Base-by-base conservation (phyloP, 2,113 vertebrate species). In the Oncorhynchus clarkii region DNA sequence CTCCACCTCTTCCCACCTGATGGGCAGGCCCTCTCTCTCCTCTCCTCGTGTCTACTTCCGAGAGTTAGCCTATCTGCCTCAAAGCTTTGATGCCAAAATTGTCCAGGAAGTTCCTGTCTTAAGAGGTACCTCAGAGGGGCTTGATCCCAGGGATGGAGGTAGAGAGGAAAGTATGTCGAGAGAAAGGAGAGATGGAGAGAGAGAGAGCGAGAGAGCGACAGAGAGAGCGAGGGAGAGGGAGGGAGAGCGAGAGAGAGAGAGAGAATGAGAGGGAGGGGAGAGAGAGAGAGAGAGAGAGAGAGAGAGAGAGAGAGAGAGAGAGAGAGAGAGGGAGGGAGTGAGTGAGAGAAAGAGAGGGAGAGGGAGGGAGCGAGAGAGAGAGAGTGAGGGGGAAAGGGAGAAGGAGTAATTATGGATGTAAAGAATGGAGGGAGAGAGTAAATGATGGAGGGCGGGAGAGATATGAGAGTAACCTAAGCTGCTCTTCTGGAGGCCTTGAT, bases 21-120 rank as follows among this genome's bases (percentile, higher is more conserved):
- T 7, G 6, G 6, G 81, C 87, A 84, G 80, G 72, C 85, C 85
- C 1, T 34, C 34, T 34, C 34, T 34, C 34, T 34, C 34, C 6
- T 34, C 34, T 34, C 34, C 6, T 7, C 34, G 92, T 90, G 92
- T 91, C 85, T 85, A 89, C 93, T 93, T 93, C 92, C 93, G 90
- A 94, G 88, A 91, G 90, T 89, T 88, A 92, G 91, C 85, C 89
- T 22, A 2, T 88, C 87, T 89, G 86, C 86, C 86, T 91, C 86
- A 84, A 86, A 82, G 91, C 93, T 94, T 94, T 94, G 92, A 94
- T 92, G 89, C 89, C 84, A 88, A 93, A 93, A 93, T 93, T 92
- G 91, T 92, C 87, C 87, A 92, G 92, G 88, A 92, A 91, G 91
- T 89, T 88, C 90, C 86, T 91, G 89, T 91, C 88, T 92, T 90